Percentiles rank a stretch among this genome's conserved stretches.
These are phyloP conservation scores for Eurystomus gularis DNA, from an alignment of 2,113 vertebrate species.

Conservation along the genomic window DNA sequence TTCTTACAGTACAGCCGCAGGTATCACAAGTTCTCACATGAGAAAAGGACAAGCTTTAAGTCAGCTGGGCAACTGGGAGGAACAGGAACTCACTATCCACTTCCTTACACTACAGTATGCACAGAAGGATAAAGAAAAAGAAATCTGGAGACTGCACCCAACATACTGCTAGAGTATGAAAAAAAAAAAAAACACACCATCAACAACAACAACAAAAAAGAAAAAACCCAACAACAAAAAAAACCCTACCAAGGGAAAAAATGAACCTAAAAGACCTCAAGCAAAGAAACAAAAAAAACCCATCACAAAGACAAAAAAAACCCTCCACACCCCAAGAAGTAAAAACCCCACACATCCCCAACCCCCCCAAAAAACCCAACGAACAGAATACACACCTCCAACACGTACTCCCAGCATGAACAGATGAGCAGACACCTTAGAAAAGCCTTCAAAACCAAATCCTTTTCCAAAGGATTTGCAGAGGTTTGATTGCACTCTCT, in stretches of 20 bases:
- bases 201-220: not conserved
- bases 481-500: not conserved
- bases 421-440: not conserved
- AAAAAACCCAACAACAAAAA: not conserved
- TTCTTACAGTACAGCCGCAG: not conserved
- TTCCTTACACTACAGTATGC: not conserved
- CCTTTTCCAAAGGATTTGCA: not conserved
- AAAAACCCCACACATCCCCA: not conserved
- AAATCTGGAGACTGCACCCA: not conserved
- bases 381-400: not conserved
- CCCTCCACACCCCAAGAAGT: not conserved
- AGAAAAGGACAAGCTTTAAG: not conserved
- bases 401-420: not conserved
- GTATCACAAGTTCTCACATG: not conserved
- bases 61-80: not conserved
- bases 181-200: no score
- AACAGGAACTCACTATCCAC: not conserved
- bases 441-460: not conserved
- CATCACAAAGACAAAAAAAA: not conserved
- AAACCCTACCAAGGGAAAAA: not conserved
- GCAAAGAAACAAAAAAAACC: no score
- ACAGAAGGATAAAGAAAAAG: not conserved
- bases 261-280: not conserved
- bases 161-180: not conserved
- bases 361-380: accelerated